Conservation (phyloP, 92 coral and sea anemone genomes). For the Pocillopora grandis region DNA sequence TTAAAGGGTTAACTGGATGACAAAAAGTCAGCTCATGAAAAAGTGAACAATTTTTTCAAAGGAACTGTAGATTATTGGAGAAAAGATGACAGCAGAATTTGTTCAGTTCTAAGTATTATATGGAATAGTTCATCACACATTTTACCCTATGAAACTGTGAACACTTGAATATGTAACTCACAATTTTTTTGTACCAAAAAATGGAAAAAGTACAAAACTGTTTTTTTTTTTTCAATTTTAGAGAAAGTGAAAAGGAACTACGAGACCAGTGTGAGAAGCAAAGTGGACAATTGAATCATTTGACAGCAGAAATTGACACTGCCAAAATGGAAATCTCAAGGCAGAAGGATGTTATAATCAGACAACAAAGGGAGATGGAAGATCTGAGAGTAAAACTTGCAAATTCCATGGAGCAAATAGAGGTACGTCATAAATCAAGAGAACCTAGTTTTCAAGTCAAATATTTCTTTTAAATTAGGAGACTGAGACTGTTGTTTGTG, state of each 20-base stretch:
- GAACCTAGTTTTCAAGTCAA: neutral
- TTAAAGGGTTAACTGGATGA: no score
- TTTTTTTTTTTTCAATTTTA: neutral
- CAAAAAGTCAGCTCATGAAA: no score
- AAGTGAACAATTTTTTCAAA: no score
- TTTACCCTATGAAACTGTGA: no score
- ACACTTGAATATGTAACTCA: neutral
- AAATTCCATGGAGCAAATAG: slow-evolving; percentile 67
- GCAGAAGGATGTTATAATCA: slow-evolving; percentile 59
- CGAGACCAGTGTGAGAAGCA: slow-evolving; percentile 42
- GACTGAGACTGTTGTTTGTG: no score
- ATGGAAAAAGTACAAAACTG: neutral
- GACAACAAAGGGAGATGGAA: slow-evolving; percentile 52
- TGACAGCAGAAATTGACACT: slow-evolving; percentile 67
- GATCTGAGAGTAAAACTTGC: slow-evolving; percentile 53
- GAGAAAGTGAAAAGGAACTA: slow-evolving; percentile 23
- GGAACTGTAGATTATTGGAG: no score
- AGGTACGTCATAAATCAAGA: slow-evolving; percentile 39
- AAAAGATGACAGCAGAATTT: no score
- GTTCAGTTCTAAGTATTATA: no score
- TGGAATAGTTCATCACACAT: no score
- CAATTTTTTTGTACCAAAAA: neutral
- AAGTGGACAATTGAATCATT: slow-evolving; percentile 23
- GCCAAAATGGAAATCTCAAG: slow-evolving; percentile 75
- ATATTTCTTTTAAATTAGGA: neutral